Base-by-base conservation (phyloP, 2,113 vertebrate genomes). In the Chloebia gouldiae region DNA sequence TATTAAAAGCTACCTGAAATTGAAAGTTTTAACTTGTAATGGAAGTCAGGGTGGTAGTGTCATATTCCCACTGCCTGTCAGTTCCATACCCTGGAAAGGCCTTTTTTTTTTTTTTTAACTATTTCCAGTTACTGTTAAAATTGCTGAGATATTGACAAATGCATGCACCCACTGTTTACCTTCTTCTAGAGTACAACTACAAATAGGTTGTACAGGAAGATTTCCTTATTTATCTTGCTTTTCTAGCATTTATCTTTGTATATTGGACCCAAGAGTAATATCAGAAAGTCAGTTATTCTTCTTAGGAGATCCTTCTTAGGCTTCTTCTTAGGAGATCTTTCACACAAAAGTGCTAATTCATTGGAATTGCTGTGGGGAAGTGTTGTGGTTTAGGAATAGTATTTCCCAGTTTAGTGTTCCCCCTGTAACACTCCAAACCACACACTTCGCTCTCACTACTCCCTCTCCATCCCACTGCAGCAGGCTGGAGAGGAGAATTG, bases 261-360 rank as follows among this genome's bases (percentile, higher is more conserved):
- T 90, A 68, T 71, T 85, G 9, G 30, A 81, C 17, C 31, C 60
- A 94, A 92, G 86, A 91, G 56, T 71, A 81, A 31, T 71, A 88
- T 37, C 57, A 78, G 57, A 86, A 86, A 78, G 37, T 42, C 21
- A 19, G 6, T 72, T 92, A 51, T 8, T 85, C 44, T 56, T 86
- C 44, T 64, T 51, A 86, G 51, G 64, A 92, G 57, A 51, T 91
- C 60, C 94, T 75, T 49, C 85, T 40, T 40, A 40, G 9, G 4
- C 77, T 87, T 75, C 44, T 56, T 86, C 40, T 63, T 51, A 86
- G 51, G 64, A 92, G 57, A 51, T 91, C 60, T 95, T 75, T 49
- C 87, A 83, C 70, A 87, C 35, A 56, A 30, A 92, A 82, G 31
- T 83, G 95, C 70, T 83, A 72, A 87, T 95, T 93, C 83, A 87